phyloP scores from a whole-genome alignment of 1,140 invertebrate species.

The Drosophila fuyamai region DNA sequence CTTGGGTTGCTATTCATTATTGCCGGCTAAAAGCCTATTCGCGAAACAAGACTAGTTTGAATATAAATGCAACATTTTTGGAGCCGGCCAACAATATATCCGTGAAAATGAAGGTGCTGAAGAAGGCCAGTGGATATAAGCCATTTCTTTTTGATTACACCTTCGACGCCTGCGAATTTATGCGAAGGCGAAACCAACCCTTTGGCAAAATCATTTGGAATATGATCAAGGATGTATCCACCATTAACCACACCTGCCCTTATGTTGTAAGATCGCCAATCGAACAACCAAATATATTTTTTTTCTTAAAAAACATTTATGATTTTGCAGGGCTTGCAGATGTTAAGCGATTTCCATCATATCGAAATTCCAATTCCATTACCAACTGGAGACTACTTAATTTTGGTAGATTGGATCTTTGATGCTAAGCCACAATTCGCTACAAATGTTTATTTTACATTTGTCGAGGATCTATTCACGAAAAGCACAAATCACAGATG shows the following conservation, averaged over 20 bases:
- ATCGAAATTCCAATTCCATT: neutral
- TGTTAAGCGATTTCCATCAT: conserved; percentile 29
- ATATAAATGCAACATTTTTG: conserved; percentile 20
- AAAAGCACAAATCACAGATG: neutral
- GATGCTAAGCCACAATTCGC: conserved; percentile 20
- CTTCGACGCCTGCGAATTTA: conserved; percentile 43
- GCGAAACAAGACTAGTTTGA: conserved; percentile 35
- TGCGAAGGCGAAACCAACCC: conserved; percentile 26
- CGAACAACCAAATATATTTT: too few relatives aligned
- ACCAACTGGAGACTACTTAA: conserved; percentile 39
- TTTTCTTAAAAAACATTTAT: neutral
- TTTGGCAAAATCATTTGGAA: conserved; percentile 20
- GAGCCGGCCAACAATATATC: conserved; percentile 41
- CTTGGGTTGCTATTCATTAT: too few relatives aligned
- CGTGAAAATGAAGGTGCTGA: conserved; percentile 7
- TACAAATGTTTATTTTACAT: conserved; percentile 34
- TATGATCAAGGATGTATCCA: conserved; percentile 36
- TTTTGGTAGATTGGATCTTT: conserved; percentile 33
- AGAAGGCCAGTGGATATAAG: conserved; percentile 53
- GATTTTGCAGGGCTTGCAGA: conserved; percentile 25
- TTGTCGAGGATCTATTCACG: conserved; percentile 6
- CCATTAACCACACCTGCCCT: conserved; percentile 53
- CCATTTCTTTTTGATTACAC: conserved; percentile 39
- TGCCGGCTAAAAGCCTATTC: too few relatives aligned
- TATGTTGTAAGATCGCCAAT: conserved; percentile 18